These are phyloP conservation scores for Theodoxus fluviatilis DNA, from an alignment of 2,888 invertebrate species.

Conservation along the genomic window DNA sequence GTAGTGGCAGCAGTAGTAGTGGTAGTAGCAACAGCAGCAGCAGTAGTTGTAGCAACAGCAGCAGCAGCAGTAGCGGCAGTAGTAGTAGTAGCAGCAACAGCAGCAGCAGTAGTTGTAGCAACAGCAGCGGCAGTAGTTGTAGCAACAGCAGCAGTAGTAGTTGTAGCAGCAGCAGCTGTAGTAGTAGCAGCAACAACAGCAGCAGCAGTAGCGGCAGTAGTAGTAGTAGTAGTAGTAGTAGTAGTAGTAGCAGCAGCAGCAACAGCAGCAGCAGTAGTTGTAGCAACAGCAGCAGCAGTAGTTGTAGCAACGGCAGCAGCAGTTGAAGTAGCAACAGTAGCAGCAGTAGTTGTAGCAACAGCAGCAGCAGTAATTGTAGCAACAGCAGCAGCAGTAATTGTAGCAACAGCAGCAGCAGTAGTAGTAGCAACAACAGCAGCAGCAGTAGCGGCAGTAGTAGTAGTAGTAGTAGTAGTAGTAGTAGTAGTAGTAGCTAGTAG, in stretches of 20 bases:
- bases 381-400: constrained; percentile 4
- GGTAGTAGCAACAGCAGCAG: constrained; percentile 15
- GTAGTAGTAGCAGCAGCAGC: constrained; percentile 18
- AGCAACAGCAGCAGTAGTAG: constrained; percentile 19
- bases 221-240: constrained; percentile 16
- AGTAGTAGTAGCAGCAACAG: constrained; percentile 19
- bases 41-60: constrained; percentile 17
- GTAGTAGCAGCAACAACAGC: constrained; percentile 7
- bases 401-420: constrained; percentile 10
- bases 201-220: constrained; percentile 6
- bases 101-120: constrained; percentile 20
- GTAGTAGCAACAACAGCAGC: constrained; percentile 9
- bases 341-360: constrained; percentile 9
- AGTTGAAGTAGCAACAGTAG: constrained; percentile 12
- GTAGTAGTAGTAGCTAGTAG: constrained; percentile 9
- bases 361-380: neutral
- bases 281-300: neutral
- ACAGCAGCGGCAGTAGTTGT: constrained; percentile 9
- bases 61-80: constrained; percentile 14
- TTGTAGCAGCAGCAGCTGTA: constrained; percentile 7
- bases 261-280: constrained; percentile 13
- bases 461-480: neutral
- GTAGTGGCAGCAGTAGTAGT: constrained; percentile 16
- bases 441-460: constrained; percentile 13
- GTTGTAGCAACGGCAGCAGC: constrained; percentile 4